Conservation (phyloP, 1,140 invertebrate genomes). For the Drosophila parvula region DNA sequence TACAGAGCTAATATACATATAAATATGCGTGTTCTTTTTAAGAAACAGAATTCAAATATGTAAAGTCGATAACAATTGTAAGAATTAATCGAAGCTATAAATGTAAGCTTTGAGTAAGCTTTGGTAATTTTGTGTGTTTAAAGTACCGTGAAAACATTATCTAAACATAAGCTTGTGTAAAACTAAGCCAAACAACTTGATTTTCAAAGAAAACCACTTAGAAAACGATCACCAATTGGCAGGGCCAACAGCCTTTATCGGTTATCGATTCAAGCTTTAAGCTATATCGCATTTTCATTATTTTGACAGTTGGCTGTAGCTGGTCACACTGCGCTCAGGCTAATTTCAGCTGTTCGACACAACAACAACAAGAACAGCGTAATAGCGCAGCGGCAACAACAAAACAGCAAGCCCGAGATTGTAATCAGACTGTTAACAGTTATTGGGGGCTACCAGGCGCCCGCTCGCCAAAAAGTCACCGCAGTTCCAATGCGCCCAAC, state of each 20-base stretch:
- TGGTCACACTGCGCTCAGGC: conserved; percentile 13
- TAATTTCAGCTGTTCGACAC: conserved; percentile 40
- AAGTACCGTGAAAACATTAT: too few species aligned
- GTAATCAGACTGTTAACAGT: conserved; percentile 9
- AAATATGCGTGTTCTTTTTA: not conserved
- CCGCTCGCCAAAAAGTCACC: not conserved
- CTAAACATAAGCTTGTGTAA: not conserved
- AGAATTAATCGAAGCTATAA: not conserved
- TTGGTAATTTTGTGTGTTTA: too few species aligned
- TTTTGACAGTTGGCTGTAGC: not conserved
- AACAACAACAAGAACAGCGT: conserved; percentile 5
- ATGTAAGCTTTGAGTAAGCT: not conserved
- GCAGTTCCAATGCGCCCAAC: conserved; percentile 41
- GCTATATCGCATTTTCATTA: not conserved
- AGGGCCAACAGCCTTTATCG: not conserved
- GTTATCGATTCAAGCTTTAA: conserved; percentile 9
- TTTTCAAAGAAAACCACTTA: not conserved
- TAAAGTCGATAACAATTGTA: not conserved
- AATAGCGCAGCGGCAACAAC: conserved; percentile 3
- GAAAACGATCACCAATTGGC: not conserved
- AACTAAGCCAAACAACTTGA: not conserved
- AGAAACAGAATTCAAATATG: not conserved
- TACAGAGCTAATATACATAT: too few species aligned
- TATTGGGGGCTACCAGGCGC: conserved; percentile 26
- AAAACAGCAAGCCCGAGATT: conserved; percentile 12